Evolutionary conservation across 2,113 vertebrate genomes (phyloP).

Genomic region (Syngnathus scovelli): DNA sequence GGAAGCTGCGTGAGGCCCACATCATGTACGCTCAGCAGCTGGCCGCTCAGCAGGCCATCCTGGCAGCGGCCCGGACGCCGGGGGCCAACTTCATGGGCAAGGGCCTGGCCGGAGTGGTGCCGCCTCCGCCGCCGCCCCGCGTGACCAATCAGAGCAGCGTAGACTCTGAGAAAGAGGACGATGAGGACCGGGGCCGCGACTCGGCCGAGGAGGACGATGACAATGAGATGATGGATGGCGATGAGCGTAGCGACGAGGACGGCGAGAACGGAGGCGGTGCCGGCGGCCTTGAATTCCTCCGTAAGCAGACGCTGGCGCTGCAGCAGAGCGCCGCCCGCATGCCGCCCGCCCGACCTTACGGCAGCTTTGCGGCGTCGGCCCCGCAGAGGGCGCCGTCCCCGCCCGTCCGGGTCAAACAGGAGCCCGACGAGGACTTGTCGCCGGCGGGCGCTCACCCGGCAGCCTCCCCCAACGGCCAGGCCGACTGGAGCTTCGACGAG

Average conservation of each 20-base stretch:
- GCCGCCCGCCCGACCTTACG: slow-evolving; percentile 52
- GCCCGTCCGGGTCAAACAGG: slow-evolving; percentile 76
- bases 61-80: slow-evolving; percentile 74
- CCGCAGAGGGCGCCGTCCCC: slow-evolving; percentile 63
- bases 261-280: slow-evolving; percentile 42
- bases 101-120: slow-evolving; percentile 51
- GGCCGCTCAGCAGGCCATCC: slow-evolving; percentile 77
- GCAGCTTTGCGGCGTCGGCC: slow-evolving; percentile 45
- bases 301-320: slow-evolving; percentile 76
- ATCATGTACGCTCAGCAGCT: slow-evolving; percentile 85
- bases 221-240: slow-evolving; percentile 70
- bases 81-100: slow-evolving; percentile 70
- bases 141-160: slow-evolving; percentile 74
- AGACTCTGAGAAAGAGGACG: slow-evolving; percentile 81
- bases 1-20: slow-evolving; percentile 80
- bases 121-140: slow-evolving; percentile 40
- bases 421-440: slow-evolving; percentile 77
- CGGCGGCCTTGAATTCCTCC: slow-evolving; percentile 80
- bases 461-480: slow-evolving; percentile 70
- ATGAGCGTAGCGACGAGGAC: slow-evolving; percentile 69
- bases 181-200: slow-evolving; percentile 69
- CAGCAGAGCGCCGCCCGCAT: slow-evolving; percentile 67
- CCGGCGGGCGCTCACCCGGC: slow-evolving; percentile 67
- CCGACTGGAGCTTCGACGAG: slow-evolving; percentile 81
- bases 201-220: slow-evolving; percentile 74